Base-by-base conservation (phyloP, 35 echinoderm and acorn worm genomes). In the Diadema setosum region DNA sequence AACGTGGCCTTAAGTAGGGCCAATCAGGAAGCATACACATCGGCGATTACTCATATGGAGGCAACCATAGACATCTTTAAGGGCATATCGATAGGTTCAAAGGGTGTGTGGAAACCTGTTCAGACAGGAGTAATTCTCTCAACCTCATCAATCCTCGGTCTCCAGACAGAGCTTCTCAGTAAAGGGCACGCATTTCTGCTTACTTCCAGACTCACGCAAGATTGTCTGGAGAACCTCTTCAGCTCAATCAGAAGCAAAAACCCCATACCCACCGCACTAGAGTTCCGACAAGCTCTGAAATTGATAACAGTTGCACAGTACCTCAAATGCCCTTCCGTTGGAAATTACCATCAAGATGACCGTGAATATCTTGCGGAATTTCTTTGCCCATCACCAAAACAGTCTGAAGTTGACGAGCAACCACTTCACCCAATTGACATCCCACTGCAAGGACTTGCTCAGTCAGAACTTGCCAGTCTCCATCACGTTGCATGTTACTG, bases 1-100 rank as follows among this genome's bases (percentile, higher is more conserved):
- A 86, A 88, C n/a, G 84, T 88, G 85, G 70, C 90, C 17, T 45
- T 92, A 12, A 92, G 90, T 52, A 52, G 48, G 48, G 48, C n/a
- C 48, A 52, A n/a, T 9, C 48, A 52, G 48, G n/a, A 52, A 52
- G 48, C 48, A 52, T 52, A 52, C n/a, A n/a, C 9, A 52, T n/a
- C 48, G n/a, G 48, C 48, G n/a, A 52, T 52, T 52, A 52, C 48
- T 52, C 48, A 52, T 52, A 11, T 52, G n/a, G 48, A 52, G 48
- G 48, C 48, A 52, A 52, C 48, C 48, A 52, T 52, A 11, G 48
- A 52, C 48, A 52, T 52, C n/a, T 52, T 52, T n/a, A 11, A 52
- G 48, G n/a, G 48, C n/a, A 52, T 52, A 52, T 9, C 48, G 9
- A 52, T 82, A 24, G 78, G 78, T n/a, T 52, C 48, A 23, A 82